Conservation (phyloP, 37 sponge, comb jelly and placozoan species). For the Haliclona indistincta region DNA sequence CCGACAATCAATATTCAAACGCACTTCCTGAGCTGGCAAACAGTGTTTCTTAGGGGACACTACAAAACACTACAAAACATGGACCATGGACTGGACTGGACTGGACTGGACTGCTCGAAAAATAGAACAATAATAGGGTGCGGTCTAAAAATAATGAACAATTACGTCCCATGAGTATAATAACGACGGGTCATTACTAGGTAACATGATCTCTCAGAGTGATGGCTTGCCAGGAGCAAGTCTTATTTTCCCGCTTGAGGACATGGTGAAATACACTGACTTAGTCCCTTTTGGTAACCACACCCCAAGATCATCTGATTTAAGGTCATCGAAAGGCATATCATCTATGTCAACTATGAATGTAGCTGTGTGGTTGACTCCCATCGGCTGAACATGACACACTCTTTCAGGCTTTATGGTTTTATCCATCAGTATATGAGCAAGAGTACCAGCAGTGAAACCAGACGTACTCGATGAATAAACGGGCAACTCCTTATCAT, state of each 20-base stretch:
- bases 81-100: too few species aligned
- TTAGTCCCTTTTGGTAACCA: conserved; percentile 24
- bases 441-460: not conserved
- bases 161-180: not conserved
- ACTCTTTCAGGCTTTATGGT: not conserved
- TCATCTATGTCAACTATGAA: conserved; percentile 16
- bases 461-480: not conserved
- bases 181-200: conserved; percentile 13
- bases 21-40: too few species aligned
- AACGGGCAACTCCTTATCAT: conserved; percentile 4
- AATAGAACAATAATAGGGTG: too few species aligned
- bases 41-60: too few species aligned
- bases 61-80: too few species aligned
- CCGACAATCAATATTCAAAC: conserved; percentile 15
- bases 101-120: too few species aligned
- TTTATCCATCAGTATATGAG: not conserved
- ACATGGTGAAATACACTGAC: not conserved
- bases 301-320: conserved; percentile 11
- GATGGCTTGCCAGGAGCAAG: not conserved
- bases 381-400: conserved; percentile 14
- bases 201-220: not conserved
- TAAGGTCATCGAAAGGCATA: conserved; percentile 8
- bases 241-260: not conserved
- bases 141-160: too few species aligned
- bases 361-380: conserved; percentile 12